Percentiles rank a stretch among this genome's conserved stretches.
phyloP scores from a whole-genome alignment of 2,797 vertebrate species.

The Eupleurogrammus muticus region DNA sequence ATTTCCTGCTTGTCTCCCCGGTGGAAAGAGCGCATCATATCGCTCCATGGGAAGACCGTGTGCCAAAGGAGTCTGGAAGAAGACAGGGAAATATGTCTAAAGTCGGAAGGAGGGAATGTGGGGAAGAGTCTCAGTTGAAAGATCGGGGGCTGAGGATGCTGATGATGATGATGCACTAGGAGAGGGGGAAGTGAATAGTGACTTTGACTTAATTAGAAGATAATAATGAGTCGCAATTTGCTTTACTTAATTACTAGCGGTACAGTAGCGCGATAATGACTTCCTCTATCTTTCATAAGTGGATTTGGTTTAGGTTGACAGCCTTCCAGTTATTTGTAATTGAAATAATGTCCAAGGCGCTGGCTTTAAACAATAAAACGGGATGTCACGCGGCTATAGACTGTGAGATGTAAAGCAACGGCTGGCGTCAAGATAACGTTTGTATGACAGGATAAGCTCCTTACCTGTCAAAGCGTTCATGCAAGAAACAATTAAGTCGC shows the following conservation, averaged over 20 bases:
- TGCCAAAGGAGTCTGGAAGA: conserved; percentile 13
- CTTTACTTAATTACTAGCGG: conserved; percentile 66
- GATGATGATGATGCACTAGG: conserved; percentile 18
- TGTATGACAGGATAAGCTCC: conserved; percentile 58
- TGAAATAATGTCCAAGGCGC: conserved; percentile 42
- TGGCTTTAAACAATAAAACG: conserved; percentile 50
- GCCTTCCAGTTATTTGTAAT: conserved; percentile 41
- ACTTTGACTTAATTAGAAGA: conserved; percentile 61
- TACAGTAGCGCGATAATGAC: conserved; percentile 58
- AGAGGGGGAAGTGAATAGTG: conserved; percentile 15
- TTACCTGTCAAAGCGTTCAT: conserved; percentile 55
- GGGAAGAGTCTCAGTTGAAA: conserved; percentile 6
- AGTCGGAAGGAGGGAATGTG: conserved; percentile 19
- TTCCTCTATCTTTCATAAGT: conserved; percentile 50
- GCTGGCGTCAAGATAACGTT: conserved; percentile 39
- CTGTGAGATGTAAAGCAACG: conserved; percentile 19
- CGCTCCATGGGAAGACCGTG: conserved; percentile 17
- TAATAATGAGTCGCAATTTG: conserved; percentile 65
- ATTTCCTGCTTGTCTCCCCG: conserved; percentile 57
- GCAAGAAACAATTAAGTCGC: conserved; percentile 57
- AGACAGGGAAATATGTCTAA: conserved; percentile 32
- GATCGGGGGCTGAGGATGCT: conserved; percentile 28
- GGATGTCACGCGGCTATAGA: conserved; percentile 24
- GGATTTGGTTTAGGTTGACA: conserved; percentile 53
- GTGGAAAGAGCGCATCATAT: conserved; percentile 35